A percentile compares a stretch with the other conserved stretches of the same genome.
These are phyloP conservation scores for Spheniscus mendiculus DNA, from an alignment of 2,113 vertebrate species.

Conservation along the genomic window DNA sequence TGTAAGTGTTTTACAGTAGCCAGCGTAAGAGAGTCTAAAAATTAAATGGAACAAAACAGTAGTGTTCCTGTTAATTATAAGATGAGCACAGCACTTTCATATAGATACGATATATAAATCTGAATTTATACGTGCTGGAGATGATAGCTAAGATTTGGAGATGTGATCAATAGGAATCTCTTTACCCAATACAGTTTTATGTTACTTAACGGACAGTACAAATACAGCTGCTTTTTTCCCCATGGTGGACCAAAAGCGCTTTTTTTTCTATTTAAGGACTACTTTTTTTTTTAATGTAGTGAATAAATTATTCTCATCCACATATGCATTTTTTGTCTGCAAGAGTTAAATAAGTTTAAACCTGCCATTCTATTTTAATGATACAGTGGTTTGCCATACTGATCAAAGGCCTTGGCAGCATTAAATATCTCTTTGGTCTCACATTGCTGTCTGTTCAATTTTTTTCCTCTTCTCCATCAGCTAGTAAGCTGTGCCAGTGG, in stretches of 20 bases:
- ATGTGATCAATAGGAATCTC: not conserved
- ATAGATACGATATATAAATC: not conserved
- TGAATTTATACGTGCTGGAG: not conserved
- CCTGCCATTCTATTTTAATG: not conserved
- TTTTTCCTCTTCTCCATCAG: not conserved
- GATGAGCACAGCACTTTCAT: not conserved
- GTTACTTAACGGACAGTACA: not conserved
- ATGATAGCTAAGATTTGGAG: not conserved
- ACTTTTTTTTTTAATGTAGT: not conserved
- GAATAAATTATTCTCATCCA: not conserved
- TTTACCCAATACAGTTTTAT: not conserved
- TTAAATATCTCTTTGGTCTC: not conserved
- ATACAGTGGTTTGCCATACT: not conserved
- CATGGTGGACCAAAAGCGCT: accelerated
- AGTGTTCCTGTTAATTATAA: not conserved
- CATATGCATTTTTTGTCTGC: not conserved
- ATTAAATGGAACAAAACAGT: not conserved
- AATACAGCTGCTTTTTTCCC: not conserved
- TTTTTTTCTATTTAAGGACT: not conserved
- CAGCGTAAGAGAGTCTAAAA: not conserved
- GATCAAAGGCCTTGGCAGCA: not conserved
- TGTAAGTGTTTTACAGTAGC: not conserved
- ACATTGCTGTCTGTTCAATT: not conserved
- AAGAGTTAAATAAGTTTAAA: not conserved
- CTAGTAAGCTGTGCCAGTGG: not conserved